Conservation (phyloP, 92 coral and sea anemone species). For the Phenganax marumi region DNA sequence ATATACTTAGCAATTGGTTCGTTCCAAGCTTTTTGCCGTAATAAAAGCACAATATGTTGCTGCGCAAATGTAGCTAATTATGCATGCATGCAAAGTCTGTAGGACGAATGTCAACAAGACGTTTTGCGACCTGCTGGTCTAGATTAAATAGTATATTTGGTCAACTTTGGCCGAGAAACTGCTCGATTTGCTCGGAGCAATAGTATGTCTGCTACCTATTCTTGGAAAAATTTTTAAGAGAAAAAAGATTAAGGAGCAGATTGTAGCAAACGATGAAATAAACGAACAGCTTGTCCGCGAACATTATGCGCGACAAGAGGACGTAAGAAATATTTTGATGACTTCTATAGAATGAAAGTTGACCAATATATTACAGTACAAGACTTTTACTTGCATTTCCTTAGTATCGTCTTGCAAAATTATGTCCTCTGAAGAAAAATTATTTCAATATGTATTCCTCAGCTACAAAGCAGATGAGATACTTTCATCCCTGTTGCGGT, state of each 20-base stretch:
- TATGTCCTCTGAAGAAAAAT: too few relatives aligned
- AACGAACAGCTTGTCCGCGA: slow-evolving; percentile 16
- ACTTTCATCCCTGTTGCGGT: too few relatives aligned
- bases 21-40: too few relatives aligned
- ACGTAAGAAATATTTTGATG: slow-evolving; percentile 20
- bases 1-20: too few relatives aligned
- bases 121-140: too few relatives aligned
- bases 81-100: too few relatives aligned
- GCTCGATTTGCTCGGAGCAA: background rate
- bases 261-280: slow-evolving; percentile 18
- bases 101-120: too few relatives aligned
- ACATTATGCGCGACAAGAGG: slow-evolving; percentile 35
- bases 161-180: slow-evolving; percentile 6
- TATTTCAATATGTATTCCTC: too few relatives aligned
- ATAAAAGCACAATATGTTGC: too few relatives aligned
- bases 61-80: too few relatives aligned
- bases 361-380: background rate
- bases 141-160: background rate
- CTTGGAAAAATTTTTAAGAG: slow-evolving; percentile 21
- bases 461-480: too few relatives aligned
- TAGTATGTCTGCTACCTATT: slow-evolving; percentile 6
- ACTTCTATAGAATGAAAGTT: background rate
- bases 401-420: background rate
- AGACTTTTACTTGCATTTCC: background rate
- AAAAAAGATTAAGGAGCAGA: background rate